These are phyloP conservation scores for Dicentrarchus labrax DNA, from an alignment of 2,113 vertebrate genomes.

Conservation along the genomic window DNA sequence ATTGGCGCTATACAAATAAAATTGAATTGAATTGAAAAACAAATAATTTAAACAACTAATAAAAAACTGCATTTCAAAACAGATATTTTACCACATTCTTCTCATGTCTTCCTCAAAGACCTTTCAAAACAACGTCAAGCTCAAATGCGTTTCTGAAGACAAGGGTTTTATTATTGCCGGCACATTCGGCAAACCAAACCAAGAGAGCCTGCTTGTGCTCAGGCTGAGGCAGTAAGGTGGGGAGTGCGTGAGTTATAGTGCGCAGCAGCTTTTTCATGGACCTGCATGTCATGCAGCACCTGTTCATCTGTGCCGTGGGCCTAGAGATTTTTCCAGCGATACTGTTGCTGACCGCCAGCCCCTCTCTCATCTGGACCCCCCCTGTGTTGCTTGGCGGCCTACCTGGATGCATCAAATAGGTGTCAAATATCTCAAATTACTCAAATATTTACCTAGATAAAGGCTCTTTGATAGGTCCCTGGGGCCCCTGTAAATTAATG, in stretches of 20 bases:
- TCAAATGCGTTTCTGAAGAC: constrained; percentile 26
- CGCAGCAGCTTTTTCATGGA: constrained; percentile 40
- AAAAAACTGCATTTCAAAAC: constrained; percentile 4
- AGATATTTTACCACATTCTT: background rate
- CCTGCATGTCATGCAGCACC: constrained; percentile 80
- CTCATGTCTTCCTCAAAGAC: constrained; percentile 19
- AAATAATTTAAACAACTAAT: background rate
- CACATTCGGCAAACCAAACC: constrained; percentile 5
- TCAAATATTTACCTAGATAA: constrained; percentile 79
- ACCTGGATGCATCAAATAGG: constrained; percentile 66
- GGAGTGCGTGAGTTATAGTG: constrained; percentile 24
- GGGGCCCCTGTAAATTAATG: constrained; percentile 46
- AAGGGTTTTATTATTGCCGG: constrained; percentile 16
- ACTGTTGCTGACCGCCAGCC: constrained; percentile 36
- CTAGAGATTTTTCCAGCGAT: constrained; percentile 68
- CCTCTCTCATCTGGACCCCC: constrained; percentile 44
- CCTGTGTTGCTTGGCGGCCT: constrained; percentile 20
- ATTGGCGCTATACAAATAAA: too few species aligned
- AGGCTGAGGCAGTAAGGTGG: background rate
- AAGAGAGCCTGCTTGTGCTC: background rate
- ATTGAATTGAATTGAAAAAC: too few species aligned
- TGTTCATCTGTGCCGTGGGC: constrained; percentile 78
- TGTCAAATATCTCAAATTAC: constrained; percentile 81
- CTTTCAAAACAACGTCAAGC: constrained; percentile 12
- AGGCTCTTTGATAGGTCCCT: constrained; percentile 69